Conservation (phyloP, 2,113 vertebrate genomes). For the Oophaga pumilio region DNA sequence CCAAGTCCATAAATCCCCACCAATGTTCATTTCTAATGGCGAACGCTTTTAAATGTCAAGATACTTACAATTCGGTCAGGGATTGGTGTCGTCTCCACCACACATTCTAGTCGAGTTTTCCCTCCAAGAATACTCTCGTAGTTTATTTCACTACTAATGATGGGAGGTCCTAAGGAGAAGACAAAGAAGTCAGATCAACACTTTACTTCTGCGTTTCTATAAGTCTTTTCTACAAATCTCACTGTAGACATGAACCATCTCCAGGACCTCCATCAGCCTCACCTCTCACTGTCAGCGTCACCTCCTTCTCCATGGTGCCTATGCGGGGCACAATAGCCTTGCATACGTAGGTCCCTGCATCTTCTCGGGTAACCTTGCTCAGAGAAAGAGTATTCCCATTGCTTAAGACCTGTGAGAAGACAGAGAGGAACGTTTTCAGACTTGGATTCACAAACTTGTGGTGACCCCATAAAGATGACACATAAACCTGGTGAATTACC, state of each 20-base stretch:
- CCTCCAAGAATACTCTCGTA: constrained; percentile 82
- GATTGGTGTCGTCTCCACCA: constrained; percentile 81
- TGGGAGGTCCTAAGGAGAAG: constrained; percentile 77
- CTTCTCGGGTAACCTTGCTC: constrained; percentile 79
- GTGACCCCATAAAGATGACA: background rate
- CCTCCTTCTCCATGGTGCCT: constrained; percentile 80
- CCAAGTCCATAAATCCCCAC: background rate
- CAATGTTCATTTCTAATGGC: background rate
- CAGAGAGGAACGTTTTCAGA: background rate
- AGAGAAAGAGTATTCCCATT: constrained; percentile 83
- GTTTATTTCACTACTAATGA: constrained; percentile 79
- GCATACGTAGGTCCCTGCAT: constrained; percentile 84
- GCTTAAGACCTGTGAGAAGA: constrained; percentile 79
- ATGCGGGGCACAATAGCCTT: constrained; percentile 82
- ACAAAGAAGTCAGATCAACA: background rate
- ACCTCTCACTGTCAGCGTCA: constrained; percentile 87
- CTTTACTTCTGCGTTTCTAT: background rate
- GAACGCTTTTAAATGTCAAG: background rate
- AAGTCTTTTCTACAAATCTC: background rate
- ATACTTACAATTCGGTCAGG: constrained; percentile 83
- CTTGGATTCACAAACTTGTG: background rate
- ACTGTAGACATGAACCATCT: background rate
- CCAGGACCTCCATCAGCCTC: background rate
- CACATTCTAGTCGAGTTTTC: constrained; percentile 84
- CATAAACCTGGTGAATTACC: constrained; percentile 68